phyloP scores from a whole-genome alignment of 1,140 invertebrate genomes.

The Pantala flavescens region DNA sequence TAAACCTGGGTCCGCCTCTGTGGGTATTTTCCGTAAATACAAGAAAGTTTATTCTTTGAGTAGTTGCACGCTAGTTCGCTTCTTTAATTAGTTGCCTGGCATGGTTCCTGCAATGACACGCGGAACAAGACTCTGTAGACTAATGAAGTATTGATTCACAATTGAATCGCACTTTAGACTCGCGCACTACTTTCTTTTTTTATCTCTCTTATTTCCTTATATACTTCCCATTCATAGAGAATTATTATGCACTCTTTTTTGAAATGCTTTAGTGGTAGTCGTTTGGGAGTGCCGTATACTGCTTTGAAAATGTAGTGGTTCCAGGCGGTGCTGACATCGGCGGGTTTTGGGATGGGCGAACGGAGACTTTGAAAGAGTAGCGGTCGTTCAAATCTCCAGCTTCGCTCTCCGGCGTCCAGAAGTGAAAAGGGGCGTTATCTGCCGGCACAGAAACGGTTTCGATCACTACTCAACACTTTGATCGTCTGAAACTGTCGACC shows the following conservation, averaged over 20 bases:
- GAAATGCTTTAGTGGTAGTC: background rate
- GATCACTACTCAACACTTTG: background rate
- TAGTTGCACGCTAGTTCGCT: constrained; percentile 7
- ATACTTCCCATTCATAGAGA: background rate
- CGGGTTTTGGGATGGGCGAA: background rate
- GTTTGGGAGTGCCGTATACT: background rate
- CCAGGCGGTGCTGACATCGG: background rate
- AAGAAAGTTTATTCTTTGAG: constrained; percentile 3
- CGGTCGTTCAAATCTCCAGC: background rate
- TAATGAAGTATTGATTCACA: background rate
- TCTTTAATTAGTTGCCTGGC: constrained; percentile 3
- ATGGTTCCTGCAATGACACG: background rate
- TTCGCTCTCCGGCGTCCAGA: background rate
- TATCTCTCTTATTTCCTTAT: background rate
- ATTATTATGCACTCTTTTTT: background rate
- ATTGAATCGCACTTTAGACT: background rate
- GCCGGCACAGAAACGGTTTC: background rate
- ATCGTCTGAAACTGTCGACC: background rate
- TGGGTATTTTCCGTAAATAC: background rate
- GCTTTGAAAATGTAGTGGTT: background rate
- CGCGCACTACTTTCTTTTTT: background rate
- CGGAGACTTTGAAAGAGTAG: background rate
- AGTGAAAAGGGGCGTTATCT: background rate
- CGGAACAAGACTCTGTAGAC: background rate
- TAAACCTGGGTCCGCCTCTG: background rate